Percentiles rank a stretch among this genome's conserved stretches.
Conservation (phyloP, 92 coral and sea anemone genomes). For the Porites rus region DNA sequence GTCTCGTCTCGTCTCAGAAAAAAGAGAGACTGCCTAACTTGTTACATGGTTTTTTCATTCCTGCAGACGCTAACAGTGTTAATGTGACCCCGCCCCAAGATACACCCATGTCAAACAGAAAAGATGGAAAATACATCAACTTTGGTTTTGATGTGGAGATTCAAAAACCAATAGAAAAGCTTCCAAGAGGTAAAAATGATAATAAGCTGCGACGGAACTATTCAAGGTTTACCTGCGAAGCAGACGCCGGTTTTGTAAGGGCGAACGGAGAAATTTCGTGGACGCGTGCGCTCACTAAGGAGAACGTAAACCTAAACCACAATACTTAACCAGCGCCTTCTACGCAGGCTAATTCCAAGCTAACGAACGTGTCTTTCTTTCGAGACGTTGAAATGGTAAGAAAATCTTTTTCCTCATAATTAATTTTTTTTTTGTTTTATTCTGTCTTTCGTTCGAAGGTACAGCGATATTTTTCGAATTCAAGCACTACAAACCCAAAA, state of each 20-base stretch:
- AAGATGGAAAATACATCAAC: constrained; percentile 73
- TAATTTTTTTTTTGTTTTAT: not conserved
- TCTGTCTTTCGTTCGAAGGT: constrained; percentile 45
- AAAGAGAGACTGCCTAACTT: not conserved
- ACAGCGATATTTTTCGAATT: constrained; percentile 97
- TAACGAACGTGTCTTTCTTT: too few species aligned
- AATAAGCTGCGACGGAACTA: too few species aligned
- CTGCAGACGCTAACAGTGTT: constrained; percentile 78
- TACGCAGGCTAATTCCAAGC: too few species aligned
- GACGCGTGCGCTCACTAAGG: too few species aligned
- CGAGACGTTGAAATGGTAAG: too few species aligned
- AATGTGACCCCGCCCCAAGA: constrained; percentile 87
- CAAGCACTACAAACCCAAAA: constrained; percentile 95
- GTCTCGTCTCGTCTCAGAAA: too few species aligned
- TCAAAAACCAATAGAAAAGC: constrained; percentile 84
- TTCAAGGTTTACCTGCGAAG: too few species aligned
- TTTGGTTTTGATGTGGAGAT: constrained; percentile 89
- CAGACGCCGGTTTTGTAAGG: too few species aligned
- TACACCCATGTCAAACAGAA: constrained; percentile 86
- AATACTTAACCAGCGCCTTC: too few species aligned
- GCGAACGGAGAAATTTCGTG: too few species aligned
- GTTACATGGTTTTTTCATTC: not conserved
- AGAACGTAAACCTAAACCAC: too few species aligned
- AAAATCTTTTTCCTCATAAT: too few species aligned
- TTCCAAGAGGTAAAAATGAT: constrained; percentile 81